These are phyloP conservation scores for Spea bombifrons DNA, from an alignment of 2,113 vertebrate genomes.

Conservation along the genomic window DNA sequence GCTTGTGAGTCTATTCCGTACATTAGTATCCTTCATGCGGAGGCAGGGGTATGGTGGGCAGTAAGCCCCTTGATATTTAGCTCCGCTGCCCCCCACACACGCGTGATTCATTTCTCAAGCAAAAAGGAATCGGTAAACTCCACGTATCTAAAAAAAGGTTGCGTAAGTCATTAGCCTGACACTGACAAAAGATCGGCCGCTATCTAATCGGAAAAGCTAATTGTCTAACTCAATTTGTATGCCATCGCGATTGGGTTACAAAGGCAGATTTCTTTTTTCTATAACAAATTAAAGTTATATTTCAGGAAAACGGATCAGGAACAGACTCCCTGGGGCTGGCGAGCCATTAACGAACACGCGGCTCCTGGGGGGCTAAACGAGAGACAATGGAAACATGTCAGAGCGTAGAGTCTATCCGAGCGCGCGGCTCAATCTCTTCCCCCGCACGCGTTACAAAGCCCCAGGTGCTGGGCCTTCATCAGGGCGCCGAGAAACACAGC, in stretches of 20 bases:
- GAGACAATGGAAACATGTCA: constrained; percentile 42
- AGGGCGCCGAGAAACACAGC: constrained; percentile 6
- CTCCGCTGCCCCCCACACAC: background rate
- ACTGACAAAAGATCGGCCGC: constrained; percentile 4
- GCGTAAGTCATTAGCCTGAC: constrained; percentile 10
- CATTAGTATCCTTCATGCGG: background rate
- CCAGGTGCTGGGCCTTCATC: constrained; percentile 25
- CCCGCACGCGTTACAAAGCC: constrained; percentile 35
- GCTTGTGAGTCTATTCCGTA: background rate
- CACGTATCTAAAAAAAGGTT: background rate
- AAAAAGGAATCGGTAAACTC: background rate
- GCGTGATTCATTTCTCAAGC: background rate
- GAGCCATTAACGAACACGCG: constrained; percentile 26
- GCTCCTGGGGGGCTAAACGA: constrained; percentile 30
- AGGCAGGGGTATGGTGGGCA: background rate
- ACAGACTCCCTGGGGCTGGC: constrained; percentile 1
- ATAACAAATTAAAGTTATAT: constrained; percentile 38
- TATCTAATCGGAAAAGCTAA: constrained; percentile 29
- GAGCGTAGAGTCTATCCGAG: constrained; percentile 2
- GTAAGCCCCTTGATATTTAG: background rate
- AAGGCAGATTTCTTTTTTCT: background rate
- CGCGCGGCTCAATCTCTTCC: constrained; percentile 4
- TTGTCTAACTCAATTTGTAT: constrained; percentile 26
- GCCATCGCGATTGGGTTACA: constrained; percentile 19
- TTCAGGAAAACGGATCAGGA: constrained; percentile 29